Evolutionary conservation across 2,113 vertebrate genomes (phyloP), one percentile per base, ranked within the genome.

Genomic region (Gallinago undulata): DNA sequence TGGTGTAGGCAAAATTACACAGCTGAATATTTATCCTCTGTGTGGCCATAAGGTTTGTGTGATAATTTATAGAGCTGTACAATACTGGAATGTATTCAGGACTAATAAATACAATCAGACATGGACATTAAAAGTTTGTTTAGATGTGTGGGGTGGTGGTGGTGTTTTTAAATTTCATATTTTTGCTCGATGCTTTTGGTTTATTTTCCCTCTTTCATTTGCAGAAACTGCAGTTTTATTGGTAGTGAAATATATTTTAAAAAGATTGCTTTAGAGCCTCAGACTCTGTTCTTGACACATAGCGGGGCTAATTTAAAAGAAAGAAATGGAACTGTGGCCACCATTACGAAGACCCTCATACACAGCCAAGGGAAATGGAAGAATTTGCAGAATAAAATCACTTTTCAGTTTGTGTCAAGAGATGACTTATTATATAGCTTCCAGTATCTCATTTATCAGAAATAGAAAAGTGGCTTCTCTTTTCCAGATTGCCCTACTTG

Each of bases 91-190:
- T 55, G 6, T 24, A 55, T 88, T 80, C 59, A 80, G 37, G 19
- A 68, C 17, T 39, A 53, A 13, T 5, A 74, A 88, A 90, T 31
- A 88, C 4, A 60, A 41, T 47, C 14, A 87, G 28, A 75, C 14
- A 39, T 0, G 7, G 56, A 51, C 4, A 48, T 31, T 48, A 35
- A 14, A 55, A 59, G 56, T 16, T 16, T 9, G 9, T 30, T 73
- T 48, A 7, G 23, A 45, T 72, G 24, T 5, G 17, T 16, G 7
- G 7, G 0, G 3, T 18, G 4, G 53, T 48, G 3, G 19, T n/a
- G 2, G 16, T 55, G 9, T 13, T 50, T 70, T 70, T 17, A 45
- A 31, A 11, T 18, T 53, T 28, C 7, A 1, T 59, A 18, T 43
- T 55, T 47, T 82, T 80, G 31, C 12, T 24, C 28, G 4, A 25